Evolutionary conservation across 2,888 invertebrate species (phyloP), one percentile per base, ranked within the genome.

Genomic region (Pandemis cinnamomeana): DNA sequence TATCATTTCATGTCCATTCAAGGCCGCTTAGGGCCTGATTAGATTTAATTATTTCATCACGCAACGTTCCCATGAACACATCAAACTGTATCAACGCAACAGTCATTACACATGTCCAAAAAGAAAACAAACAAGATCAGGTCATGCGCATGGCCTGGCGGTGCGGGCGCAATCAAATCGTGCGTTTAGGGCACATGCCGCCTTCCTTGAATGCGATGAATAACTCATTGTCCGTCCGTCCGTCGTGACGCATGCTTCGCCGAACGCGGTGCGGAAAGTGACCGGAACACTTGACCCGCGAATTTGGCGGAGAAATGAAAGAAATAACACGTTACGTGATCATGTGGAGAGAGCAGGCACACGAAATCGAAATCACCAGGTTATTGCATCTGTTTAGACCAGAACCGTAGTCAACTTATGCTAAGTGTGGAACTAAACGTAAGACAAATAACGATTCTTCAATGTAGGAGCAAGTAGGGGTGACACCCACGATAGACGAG

Each of bases 221-320:
- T 94, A 94, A 94, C 92, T 90, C 94, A 94, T 94, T 94, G 94
- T 94, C 89, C 85, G 90, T 89, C 83, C 88, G 92, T 90, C 89
- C 91, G 90, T 88, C 88, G 89, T 93, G 93, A 94, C 94, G 93
- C 93, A 92, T 87, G 84, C 80, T 93, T 93, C 93, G 86, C 80
- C 84, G 93, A 92, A 93, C 67, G 85, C 85, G 87, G 86, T 86
- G 84, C 88, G 86, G 86, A 86, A 86, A 89, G 84, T 92, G 91
- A 90, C 92, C 90, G 90, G 89, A 86, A 90, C 89, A 89, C 85
- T 84, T 90, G 90, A 92, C 91, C 90, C 87, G 83, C 80, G 81
- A 87, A 87, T 89, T 90, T 80, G 79, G 80, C 79, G 71, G 76
- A 10, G 67, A 71, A 76, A 72, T 71, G 51, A 67, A 66, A 74